Evolutionary conservation across 1,140 invertebrate species (phyloP).

Genomic region (Eupristina koningsbergeri): DNA sequence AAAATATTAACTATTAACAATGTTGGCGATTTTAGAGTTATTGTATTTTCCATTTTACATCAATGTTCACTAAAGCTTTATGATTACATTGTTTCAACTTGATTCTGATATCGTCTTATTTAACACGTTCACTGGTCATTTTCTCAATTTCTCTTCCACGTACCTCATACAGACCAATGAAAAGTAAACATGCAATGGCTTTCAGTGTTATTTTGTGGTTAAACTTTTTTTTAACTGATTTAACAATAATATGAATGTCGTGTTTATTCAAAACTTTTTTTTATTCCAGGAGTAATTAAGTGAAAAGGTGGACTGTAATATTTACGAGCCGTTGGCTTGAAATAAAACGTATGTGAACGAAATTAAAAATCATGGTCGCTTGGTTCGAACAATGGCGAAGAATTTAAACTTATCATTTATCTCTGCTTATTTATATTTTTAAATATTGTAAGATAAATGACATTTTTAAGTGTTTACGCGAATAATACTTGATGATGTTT

Average conservation of each 20-base stretch:
- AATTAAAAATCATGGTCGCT: neutral
- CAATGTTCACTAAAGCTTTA: neutral
- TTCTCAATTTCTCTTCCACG: neutral
- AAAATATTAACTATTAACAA: neutral
- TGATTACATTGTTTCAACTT: neutral
- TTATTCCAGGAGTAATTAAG: neutral
- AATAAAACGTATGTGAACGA: neutral
- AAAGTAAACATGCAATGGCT: neutral
- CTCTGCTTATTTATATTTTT: neutral
- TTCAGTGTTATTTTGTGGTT: neutral
- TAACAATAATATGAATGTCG: neutral
- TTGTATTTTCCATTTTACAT: neutral
- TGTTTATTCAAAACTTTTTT: neutral
- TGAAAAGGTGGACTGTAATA: neutral
- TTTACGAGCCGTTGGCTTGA: neutral
- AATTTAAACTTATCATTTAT: slow-evolving; percentile 1
- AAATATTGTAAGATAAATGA: neutral
- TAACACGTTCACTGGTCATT: neutral
- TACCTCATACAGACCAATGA: neutral
- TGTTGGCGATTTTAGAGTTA: neutral
- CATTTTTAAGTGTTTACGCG: no score
- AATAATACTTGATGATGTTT: no score
- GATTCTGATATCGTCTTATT: neutral
- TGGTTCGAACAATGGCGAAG: neutral
- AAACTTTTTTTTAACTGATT: neutral